Conservation (phyloP, 2,113 vertebrate species). For the Sarotherodon lohbergeri region DNA sequence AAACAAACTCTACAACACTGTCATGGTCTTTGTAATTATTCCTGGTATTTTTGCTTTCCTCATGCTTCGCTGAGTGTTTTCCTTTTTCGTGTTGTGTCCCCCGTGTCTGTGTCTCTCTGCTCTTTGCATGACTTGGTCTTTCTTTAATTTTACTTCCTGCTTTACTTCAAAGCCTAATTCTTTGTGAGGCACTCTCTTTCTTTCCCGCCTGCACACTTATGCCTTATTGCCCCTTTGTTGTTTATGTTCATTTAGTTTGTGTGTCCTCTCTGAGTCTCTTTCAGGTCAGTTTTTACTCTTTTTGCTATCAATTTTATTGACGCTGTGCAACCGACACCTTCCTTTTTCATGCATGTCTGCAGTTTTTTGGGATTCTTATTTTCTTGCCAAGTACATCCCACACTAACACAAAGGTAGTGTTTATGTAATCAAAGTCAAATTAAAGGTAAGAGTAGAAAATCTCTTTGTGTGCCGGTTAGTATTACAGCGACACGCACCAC, state of each 20-base stretch:
- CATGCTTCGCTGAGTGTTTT: not conserved
- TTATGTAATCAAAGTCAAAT: not conserved
- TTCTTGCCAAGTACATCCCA: not conserved
- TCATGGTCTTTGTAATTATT: not conserved
- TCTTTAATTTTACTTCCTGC: not conserved
- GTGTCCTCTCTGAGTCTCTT: not conserved
- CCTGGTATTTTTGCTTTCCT: not conserved
- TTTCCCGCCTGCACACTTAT: not conserved
- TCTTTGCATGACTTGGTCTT: not conserved
- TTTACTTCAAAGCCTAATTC: not conserved
- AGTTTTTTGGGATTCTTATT: not conserved
- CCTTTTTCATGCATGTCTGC: not conserved
- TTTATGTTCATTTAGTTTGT: not conserved
- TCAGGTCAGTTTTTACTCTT: not conserved
- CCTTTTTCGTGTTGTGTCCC: not conserved
- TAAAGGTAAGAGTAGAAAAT: not conserved
- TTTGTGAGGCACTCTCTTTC: not conserved
- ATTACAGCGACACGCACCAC: not conserved
- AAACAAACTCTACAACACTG: not conserved
- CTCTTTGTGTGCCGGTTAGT: not conserved
- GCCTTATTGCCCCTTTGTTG: not conserved
- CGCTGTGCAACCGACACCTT: not conserved
- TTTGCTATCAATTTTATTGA: not conserved
- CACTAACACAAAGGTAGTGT: not conserved
- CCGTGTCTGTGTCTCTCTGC: not conserved